Base-by-base conservation (phyloP, 2,797 vertebrate species). In the Ctenochaetus hawaiiensis region DNA sequence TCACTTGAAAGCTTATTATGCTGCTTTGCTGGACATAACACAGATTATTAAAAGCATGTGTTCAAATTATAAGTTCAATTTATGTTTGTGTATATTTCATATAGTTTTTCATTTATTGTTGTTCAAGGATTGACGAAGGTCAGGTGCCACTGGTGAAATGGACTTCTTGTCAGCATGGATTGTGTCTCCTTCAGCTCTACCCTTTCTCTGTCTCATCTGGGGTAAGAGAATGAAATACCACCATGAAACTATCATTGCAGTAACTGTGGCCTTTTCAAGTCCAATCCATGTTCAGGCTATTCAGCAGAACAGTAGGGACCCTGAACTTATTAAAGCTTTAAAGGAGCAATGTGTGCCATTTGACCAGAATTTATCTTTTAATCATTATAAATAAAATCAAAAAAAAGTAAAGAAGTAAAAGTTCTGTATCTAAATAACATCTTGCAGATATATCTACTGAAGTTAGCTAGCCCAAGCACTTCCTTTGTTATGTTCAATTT, bases 151-250 rank as follows among this genome's bases (percentile, higher is more conserved):
- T 26, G 47, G 72, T 72, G 72, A 89, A 86, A 94, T 94, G 94
- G 87, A 85, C 81, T 77, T 85, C 75, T 83, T 89, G 80, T 91
- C 92, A 75, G 63, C 78, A 48, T 81, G 87, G 75, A 76, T 86
- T 57, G 37, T 86, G 73, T 80, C 72, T 67, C 70, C 81, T 79
- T 89, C 74, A 43, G 68, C 78, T 67, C 79, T 91, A 72, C 88
- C 87, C 61, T 83, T 93, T 78, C 80, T 92, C 30, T 78, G 83
- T 79, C 64, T 92, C 76, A 85, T 93, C 64, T 87, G 70, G 78
- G 94, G 94, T 96, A 90, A 94, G 92, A 84, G 68, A 82, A 77
- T 83, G 82, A 84, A 82, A 87, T 89, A 80, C 84, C 82, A 80
- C 70, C 9, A 51, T 43, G 14, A 51, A 83, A 74, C 71, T 71